Conservation (phyloP, 35 echinoderm and acorn worm species). For the Lytechinus variegatus region DNA sequence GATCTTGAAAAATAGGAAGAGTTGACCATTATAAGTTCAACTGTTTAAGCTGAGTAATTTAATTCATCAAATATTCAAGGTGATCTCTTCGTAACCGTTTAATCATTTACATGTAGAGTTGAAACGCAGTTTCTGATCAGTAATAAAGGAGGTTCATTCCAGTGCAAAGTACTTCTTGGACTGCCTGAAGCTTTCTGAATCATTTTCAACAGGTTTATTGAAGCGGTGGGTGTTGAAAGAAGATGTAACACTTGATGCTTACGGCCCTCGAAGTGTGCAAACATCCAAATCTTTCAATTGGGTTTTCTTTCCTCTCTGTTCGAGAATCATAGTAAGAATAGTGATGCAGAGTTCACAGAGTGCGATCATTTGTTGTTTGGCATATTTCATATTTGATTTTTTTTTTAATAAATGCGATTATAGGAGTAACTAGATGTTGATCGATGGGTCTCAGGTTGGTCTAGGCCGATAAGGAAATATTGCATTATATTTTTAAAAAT, state of each 20-base stretch:
- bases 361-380: neutral
- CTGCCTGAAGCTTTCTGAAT: neutral
- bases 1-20: neutral
- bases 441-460: neutral
- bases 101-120: neutral
- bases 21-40: no score
- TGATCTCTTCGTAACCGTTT: neutral
- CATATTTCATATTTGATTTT: neutral
- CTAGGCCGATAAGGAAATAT: no score
- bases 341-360: neutral
- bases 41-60: no score
- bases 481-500: neutral
- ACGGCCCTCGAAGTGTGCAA: neutral
- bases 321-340: neutral
- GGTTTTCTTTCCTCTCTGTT: neutral
- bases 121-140: neutral
- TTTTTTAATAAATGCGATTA: neutral
- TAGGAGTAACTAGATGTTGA: neutral
- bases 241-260: neutral
- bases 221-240: neutral
- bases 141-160: neutral
- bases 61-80: no score
- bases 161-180: neutral
- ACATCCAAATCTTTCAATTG: neutral
- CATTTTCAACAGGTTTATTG: neutral